Percentiles rank a stretch among this genome's conserved stretches.
Conservation (phyloP, 2,888 invertebrate species). For the Megaustenia siamemsis region DNA sequence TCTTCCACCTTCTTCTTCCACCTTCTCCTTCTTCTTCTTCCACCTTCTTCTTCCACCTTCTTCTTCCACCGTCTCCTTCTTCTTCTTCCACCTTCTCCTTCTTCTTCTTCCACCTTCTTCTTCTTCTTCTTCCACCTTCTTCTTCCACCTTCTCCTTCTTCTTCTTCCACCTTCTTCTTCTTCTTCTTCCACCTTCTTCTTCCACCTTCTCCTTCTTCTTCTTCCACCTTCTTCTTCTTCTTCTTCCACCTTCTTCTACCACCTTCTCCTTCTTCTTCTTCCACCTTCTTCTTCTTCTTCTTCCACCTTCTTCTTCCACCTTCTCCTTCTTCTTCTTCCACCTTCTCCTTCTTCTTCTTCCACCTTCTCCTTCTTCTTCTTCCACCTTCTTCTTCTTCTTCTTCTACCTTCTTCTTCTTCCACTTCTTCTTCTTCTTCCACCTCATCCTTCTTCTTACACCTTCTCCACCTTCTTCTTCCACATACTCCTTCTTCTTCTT, state of each 20-base stretch:
- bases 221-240: neutral
- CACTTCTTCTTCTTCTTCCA: neutral
- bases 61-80: neutral
- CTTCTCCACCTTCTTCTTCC: too few relatives aligned
- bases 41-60: neutral
- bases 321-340: neutral
- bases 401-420: neutral
- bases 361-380: neutral
- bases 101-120: neutral
- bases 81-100: neutral
- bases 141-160: neutral
- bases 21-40: neutral
- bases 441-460: too few relatives aligned
- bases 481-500: too few relatives aligned
- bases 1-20: neutral
- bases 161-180: neutral
- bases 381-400: neutral
- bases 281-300: neutral
- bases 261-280: neutral
- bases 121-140: neutral
- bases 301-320: neutral
- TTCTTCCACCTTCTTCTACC: neutral
- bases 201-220: neutral
- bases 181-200: neutral
- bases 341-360: neutral